phyloP scores from a whole-genome alignment of 1,140 invertebrate species.

The Drosophila takahashii region DNA sequence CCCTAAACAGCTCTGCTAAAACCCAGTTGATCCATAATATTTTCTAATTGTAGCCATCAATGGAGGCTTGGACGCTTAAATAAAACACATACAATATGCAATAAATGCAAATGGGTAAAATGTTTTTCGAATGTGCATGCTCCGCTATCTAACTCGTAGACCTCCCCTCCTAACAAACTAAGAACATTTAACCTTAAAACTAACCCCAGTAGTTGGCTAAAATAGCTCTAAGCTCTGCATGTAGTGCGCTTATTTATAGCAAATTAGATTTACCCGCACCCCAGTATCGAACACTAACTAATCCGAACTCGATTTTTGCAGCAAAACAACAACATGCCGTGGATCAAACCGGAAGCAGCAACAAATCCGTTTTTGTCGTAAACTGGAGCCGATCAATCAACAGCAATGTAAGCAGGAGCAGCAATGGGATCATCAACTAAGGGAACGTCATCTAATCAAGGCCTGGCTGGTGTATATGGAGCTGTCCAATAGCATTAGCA shows the following conservation, averaged over 20 bases:
- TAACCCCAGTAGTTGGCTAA: constrained; percentile 4
- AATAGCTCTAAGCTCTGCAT: constrained; percentile 17
- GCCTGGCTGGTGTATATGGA: constrained; percentile 23
- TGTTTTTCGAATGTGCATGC: constrained; percentile 81
- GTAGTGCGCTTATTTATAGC: constrained; percentile 25
- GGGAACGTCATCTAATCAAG: constrained; percentile 29
- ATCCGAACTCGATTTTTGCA: constrained; percentile 34
- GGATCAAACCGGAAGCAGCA: constrained; percentile 83
- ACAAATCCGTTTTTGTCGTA: constrained; percentile 85
- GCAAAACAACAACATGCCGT: constrained; percentile 84
- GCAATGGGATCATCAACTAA: constrained; percentile 31
- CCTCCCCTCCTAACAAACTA: constrained; percentile 18
- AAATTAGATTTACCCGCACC: not conserved
- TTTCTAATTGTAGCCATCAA: constrained; percentile 84
- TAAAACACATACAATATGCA: constrained; percentile 81
- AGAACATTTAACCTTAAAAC: constrained; percentile 1
- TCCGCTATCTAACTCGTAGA: constrained; percentile 38
- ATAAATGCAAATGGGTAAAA: constrained; percentile 83
- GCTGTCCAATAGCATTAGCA: constrained; percentile 19
- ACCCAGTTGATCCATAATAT: constrained; percentile 72
- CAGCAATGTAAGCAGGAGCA: constrained; percentile 29
- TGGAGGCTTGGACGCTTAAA: constrained; percentile 85
- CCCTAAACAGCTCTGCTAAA: constrained; percentile 26
- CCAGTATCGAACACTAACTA: not conserved
- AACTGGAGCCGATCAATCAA: constrained; percentile 28